Conservation (phyloP, 2,888 invertebrate species). For the Cerastis rubricosa region DNA sequence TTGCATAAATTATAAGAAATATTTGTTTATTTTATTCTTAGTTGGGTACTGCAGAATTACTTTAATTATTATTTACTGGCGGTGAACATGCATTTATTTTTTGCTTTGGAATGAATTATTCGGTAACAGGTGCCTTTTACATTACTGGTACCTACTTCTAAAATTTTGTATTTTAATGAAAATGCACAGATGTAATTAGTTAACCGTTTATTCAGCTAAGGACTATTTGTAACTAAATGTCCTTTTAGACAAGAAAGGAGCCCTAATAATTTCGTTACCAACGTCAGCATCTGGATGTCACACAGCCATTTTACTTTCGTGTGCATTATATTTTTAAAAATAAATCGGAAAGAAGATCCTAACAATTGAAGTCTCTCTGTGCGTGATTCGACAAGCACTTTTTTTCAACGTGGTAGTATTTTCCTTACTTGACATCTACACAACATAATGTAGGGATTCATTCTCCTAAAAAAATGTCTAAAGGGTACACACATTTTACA, state of each 20-base stretch:
- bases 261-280: neutral
- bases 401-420: neutral
- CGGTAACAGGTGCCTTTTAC: neutral
- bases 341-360: neutral
- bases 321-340: neutral
- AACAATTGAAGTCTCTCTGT: neutral
- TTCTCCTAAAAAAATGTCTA: neutral
- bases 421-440: neutral
- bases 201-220: neutral
- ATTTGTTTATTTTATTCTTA: slow-evolving; percentile 13
- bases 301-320: neutral
- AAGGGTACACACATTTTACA: slow-evolving; percentile 32
- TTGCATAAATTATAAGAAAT: slow-evolving; percentile 46
- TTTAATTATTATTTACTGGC: neutral
- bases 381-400: neutral
- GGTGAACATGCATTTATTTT: neutral
- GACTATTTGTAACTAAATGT: neutral
- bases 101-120: neutral
- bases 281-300: neutral
- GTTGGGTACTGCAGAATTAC: neutral
- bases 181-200: neutral
- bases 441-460: neutral
- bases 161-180: neutral
- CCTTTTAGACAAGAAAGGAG: neutral
- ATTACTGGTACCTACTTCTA: too few relatives aligned